Evolutionary conservation across 2,888 invertebrate species (phyloP).

Genomic region (Drosophila kanekoi): DNA sequence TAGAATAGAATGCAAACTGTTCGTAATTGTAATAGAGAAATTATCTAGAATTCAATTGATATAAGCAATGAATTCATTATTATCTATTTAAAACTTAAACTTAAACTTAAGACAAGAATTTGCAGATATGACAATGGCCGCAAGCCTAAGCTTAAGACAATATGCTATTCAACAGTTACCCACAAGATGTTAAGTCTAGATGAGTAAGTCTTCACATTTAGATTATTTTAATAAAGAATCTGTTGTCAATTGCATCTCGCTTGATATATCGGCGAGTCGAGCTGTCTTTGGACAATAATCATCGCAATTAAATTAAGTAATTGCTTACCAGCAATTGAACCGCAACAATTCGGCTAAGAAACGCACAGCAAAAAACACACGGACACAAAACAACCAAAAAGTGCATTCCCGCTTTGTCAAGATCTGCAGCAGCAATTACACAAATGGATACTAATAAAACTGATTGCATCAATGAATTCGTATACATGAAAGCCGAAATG

Average conservation of each 20-base stretch:
- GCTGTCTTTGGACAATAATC: neutral
- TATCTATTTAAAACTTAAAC: too few species aligned
- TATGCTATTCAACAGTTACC: too few species aligned
- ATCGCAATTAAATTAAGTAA: constrained; percentile 25
- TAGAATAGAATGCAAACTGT: neutral
- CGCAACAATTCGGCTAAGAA: constrained; percentile 13
- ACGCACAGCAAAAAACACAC: neutral
- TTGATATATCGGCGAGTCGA: neutral
- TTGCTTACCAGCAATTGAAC: constrained; percentile 25
- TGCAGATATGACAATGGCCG: neutral
- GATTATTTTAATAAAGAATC: too few species aligned
- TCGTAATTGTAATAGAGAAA: neutral
- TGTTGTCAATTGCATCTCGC: too few species aligned
- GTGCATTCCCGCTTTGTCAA: constrained; percentile 16
- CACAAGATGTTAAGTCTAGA: too few species aligned
- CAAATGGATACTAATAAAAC: constrained; percentile 23
- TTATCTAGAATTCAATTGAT: neutral
- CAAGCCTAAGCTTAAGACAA: too few species aligned
- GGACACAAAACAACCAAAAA: constrained; percentile 4
- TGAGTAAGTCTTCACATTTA: too few species aligned
- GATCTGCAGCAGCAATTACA: constrained; percentile 25
- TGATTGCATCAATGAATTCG: constrained; percentile 18
- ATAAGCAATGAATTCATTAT: too few species aligned
- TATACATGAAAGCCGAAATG: neutral
- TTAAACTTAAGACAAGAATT: neutral